These are phyloP conservation scores for Netelia fuscicornis DNA, from an alignment of 2,888 invertebrate genomes.

Conservation along the genomic window DNA sequence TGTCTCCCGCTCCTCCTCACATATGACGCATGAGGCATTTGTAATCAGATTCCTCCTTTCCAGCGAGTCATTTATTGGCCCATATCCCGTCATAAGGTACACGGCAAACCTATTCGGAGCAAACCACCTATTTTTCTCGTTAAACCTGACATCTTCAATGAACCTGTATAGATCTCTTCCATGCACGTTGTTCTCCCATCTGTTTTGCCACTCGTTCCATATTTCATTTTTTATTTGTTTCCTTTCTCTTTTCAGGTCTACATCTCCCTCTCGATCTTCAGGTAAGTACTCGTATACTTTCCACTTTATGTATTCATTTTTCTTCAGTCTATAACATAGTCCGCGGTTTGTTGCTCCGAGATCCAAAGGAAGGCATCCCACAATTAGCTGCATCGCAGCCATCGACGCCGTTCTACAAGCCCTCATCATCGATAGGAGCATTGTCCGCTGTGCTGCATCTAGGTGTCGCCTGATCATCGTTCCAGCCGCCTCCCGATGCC, in stretches of 20 bases:
- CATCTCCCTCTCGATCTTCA: neutral
- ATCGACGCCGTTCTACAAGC: constrained; percentile 11
- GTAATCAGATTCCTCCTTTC: neutral
- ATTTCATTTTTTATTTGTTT: neutral
- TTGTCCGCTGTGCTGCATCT: constrained; percentile 8
- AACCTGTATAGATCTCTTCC: constrained; percentile 5
- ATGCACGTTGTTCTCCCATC: constrained; percentile 23
- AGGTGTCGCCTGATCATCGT: neutral
- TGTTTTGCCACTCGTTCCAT: neutral
- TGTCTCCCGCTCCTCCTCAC: neutral
- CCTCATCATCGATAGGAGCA: constrained; percentile 2
- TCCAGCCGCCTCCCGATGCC: constrained; percentile 38
- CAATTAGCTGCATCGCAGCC: constrained; percentile 5
- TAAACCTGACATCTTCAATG: constrained; percentile 8
- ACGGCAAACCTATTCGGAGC: constrained; percentile 45
- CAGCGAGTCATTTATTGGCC: constrained; percentile 7
- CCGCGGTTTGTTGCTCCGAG: constrained; percentile 13
- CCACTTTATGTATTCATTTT: neutral
- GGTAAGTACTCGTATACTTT: neutral
- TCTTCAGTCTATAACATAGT: neutral
- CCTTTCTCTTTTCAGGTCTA: neutral
- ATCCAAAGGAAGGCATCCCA: constrained; percentile 31
- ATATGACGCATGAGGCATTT: neutral
- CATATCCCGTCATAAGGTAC: constrained; percentile 21
- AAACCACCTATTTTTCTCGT: constrained; percentile 6